phyloP scores from a whole-genome alignment of 2,113 vertebrate genomes.

The Felis chaus region DNA sequence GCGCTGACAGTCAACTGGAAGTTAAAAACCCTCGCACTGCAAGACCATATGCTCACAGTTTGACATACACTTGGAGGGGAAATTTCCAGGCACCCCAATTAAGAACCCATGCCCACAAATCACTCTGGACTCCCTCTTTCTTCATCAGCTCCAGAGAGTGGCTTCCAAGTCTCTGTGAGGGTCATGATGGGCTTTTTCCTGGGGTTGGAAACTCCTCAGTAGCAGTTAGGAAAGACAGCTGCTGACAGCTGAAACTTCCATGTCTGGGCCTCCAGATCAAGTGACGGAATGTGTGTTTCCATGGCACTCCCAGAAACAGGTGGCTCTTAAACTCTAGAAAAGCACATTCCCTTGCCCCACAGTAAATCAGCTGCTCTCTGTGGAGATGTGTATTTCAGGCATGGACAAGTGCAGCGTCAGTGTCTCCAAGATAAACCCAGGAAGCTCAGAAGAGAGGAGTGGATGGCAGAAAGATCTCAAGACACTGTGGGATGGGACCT shows the following conservation, averaged over 20 bases:
- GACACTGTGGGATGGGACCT: too few relatives aligned
- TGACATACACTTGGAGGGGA: neutral
- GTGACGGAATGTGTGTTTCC: neutral
- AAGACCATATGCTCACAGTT: neutral
- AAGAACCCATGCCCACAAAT: neutral
- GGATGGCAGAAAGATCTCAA: neutral
- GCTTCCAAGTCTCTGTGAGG: neutral
- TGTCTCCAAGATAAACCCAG: neutral
- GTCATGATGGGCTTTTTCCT: neutral
- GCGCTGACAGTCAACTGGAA: neutral
- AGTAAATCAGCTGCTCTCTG: neutral
- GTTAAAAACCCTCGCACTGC: neutral
- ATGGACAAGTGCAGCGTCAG: neutral
- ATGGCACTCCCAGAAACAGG: neutral
- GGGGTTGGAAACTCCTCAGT: neutral
- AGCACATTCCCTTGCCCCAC: slow-evolving; percentile 9
- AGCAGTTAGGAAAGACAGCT: slow-evolving; percentile 54
- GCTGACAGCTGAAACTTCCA: slow-evolving; percentile 25
- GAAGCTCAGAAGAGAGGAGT: neutral
- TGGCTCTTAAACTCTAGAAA: slow-evolving; percentile 2
- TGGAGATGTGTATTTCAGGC: neutral
- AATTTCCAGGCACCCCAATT: neutral
- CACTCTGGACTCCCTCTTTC: neutral
- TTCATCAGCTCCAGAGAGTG: neutral
- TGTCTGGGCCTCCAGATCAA: neutral